Percentiles rank a stretch among this genome's conserved stretches.
These are phyloP conservation scores for Microcebus jonahi DNA, from an alignment of 2,113 vertebrate genomes.

Conservation along the genomic window DNA sequence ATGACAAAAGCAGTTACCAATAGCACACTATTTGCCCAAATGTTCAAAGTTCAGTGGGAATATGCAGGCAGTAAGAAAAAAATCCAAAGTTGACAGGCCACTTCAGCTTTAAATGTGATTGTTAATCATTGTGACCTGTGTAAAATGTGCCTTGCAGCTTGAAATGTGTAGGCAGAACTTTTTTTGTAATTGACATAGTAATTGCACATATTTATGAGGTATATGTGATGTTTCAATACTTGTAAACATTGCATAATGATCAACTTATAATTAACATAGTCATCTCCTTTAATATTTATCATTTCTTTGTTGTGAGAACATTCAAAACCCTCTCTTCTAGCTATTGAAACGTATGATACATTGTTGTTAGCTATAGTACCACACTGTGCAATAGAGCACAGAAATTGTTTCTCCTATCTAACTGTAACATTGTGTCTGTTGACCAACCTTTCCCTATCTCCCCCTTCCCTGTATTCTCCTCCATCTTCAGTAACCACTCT, in stretches of 20 bases:
- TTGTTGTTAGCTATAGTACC: neutral
- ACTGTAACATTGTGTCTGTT: neutral
- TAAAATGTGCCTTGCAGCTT: neutral
- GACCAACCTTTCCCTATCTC: neutral
- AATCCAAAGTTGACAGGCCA: neutral
- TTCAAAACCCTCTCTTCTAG: neutral
- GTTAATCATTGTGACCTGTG: neutral
- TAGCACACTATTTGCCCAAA: neutral
- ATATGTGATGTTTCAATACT: no score
- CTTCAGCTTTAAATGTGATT: neutral
- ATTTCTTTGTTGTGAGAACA: neutral
- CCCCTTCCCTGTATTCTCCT: neutral
- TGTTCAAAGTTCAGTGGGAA: neutral
- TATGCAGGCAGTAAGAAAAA: neutral
- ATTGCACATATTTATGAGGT: no score
- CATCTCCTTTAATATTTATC: neutral
- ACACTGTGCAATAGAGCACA: neutral
- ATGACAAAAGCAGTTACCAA: neutral
- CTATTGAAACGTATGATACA: neutral
- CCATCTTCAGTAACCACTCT: neutral
- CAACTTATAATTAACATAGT: neutral
- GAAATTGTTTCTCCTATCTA: neutral
- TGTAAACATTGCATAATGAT: no score
- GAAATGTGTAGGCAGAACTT: neutral
- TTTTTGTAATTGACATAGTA: neutral